Evolutionary conservation across 2,113 vertebrate species (phyloP).

Genomic region (Ammodytes dubius): DNA sequence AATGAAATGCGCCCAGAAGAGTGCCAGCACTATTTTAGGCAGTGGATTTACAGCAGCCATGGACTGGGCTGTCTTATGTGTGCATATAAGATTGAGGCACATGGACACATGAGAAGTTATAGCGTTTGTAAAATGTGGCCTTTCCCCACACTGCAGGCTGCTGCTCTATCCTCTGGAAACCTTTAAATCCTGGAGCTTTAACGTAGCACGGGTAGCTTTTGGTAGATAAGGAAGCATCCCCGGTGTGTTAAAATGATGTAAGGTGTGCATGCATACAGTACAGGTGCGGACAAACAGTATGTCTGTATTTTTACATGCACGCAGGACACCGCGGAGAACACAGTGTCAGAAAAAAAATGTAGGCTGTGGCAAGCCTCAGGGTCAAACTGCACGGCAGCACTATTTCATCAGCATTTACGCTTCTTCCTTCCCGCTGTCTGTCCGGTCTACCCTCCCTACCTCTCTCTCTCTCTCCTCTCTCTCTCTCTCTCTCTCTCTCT

Average conservation of each 20-base stretch:
- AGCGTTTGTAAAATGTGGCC: conserved; percentile 48
- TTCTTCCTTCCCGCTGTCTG: conserved; percentile 25
- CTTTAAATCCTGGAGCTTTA: conserved; percentile 65
- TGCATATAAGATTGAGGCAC: conserved; percentile 22
- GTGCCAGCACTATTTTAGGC: conserved; percentile 29
- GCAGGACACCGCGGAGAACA: conserved; percentile 3
- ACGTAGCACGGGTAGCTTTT: conserved; percentile 53
- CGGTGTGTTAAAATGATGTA: conserved; percentile 4
- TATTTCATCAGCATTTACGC: conserved; percentile 59
- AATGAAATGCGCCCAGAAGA: conserved; percentile 26
- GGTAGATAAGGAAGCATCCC: conserved; percentile 45
- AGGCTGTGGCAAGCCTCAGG: conserved; percentile 51
- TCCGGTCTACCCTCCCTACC: conserved; percentile 3
- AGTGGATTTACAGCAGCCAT: conserved; percentile 42
- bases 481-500: not conserved
- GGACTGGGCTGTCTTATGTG: conserved; percentile 9
- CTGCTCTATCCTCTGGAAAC: conserved; percentile 45
- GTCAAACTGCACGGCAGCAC: conserved; percentile 61
- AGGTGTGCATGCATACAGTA: conserved; percentile 2
- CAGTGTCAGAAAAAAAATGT: conserved; percentile 55
- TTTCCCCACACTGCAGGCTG: conserved; percentile 47
- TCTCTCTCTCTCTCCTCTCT: conserved; percentile 13
- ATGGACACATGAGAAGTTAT: conserved; percentile 45
- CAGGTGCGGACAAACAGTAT: conserved; percentile 22
- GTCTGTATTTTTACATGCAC: conserved; percentile 52